phyloP scores from a whole-genome alignment of 2,888 invertebrate genomes.

The Platycheirus rosarum region DNA sequence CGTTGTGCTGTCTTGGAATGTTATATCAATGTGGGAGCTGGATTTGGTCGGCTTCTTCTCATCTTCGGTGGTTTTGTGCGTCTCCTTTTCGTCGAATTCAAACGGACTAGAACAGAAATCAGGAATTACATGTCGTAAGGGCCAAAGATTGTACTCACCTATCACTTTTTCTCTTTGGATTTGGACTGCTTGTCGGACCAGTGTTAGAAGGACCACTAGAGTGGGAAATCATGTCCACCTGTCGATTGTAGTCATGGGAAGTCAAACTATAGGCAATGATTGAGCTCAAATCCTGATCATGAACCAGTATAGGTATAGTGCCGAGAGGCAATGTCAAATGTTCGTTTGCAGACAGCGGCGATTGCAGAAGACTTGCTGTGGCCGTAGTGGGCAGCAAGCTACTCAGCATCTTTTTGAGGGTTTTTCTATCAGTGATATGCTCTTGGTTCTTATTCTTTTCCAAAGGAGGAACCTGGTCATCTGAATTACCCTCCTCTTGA shows the following conservation, averaged over 20 bases:
- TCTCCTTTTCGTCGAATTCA: conserved; percentile 77
- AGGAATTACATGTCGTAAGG: no score
- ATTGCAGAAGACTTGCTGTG: conserved; percentile 83
- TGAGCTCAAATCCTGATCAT: conserved; percentile 91
- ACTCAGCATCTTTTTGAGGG: conserved; percentile 87
- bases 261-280: conserved; percentile 92
- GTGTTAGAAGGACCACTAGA: conserved; percentile 20
- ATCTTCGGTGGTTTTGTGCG: conserved; percentile 67
- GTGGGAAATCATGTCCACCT: conserved; percentile 83
- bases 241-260: conserved; percentile 87
- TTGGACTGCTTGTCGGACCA: conserved; percentile 78
- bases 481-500: conserved; percentile 54
- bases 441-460: conserved; percentile 62
- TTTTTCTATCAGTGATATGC: conserved; percentile 83
- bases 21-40: conserved; percentile 84
- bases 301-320: conserved; percentile 87
- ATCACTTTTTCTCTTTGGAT: conserved; percentile 79
- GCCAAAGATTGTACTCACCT: conserved; percentile 75
- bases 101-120: conserved; percentile 51
- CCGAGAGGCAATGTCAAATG: conserved; percentile 88
- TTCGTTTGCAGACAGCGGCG: conserved; percentile 87
- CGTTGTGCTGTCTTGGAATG: conserved; percentile 86
- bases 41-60: conserved; percentile 76
- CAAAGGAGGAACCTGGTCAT: conserved; percentile 70
- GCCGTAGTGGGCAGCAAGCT: conserved; percentile 86